Evolutionary conservation across 2,797 vertebrate species (phyloP).

Genomic region (Sebastiscus tertius): DNA sequence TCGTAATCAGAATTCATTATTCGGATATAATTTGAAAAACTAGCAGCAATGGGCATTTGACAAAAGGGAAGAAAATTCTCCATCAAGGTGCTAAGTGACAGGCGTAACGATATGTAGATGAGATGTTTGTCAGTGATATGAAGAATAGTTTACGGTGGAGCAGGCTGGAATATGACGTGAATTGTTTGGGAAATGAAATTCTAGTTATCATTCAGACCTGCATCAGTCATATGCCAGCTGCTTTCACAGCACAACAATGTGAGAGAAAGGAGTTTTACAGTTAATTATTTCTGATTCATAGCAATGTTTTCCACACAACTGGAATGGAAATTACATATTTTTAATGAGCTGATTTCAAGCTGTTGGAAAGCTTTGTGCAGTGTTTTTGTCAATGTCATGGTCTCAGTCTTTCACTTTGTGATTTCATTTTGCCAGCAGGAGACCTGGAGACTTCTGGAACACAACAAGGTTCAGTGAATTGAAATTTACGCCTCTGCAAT

Average conservation of each 20-base stretch:
- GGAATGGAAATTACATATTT: neutral
- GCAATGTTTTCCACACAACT: neutral
- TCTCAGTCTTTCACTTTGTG: neutral
- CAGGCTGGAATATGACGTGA: neutral
- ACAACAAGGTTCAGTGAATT: neutral
- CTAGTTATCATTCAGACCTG: neutral
- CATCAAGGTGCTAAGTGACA: neutral
- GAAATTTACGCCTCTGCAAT: neutral
- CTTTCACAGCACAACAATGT: neutral
- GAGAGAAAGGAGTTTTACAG: neutral
- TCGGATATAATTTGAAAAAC: conserved; percentile 17
- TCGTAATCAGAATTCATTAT: conserved; percentile 8
- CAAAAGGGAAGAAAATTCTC: neutral
- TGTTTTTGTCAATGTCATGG: neutral
- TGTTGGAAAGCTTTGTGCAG: neutral
- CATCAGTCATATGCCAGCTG: neutral
- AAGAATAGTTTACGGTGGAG: neutral
- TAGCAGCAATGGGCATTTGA: neutral
- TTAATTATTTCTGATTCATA: conserved; percentile 10
- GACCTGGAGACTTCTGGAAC: neutral
- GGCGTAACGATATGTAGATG: neutral
- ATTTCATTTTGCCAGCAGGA: neutral
- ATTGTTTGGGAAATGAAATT: neutral
- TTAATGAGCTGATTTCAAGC: conserved; percentile 13
- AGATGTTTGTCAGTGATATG: neutral